Evolutionary conservation across 2,113 vertebrate species (phyloP).

Genomic region (Neodon shergylaensis): DNA sequence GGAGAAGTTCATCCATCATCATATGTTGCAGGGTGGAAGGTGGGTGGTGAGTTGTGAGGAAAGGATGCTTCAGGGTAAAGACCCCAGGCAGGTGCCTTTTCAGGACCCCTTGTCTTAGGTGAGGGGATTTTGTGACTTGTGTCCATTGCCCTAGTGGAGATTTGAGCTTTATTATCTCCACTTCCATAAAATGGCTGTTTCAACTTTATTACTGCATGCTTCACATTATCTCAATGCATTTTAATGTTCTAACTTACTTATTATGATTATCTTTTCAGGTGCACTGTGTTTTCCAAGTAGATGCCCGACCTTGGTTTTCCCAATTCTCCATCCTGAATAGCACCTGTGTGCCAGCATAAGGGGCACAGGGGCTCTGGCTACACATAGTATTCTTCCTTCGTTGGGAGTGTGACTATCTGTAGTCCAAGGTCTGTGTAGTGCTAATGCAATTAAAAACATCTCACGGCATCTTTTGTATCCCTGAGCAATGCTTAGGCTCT

Average conservation of each 20-base stretch:
- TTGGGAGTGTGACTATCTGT: neutral
- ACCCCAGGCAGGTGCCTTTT: neutral
- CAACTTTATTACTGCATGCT: neutral
- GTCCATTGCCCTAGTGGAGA: neutral
- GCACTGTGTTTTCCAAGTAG: conserved; percentile 23
- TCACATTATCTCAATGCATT: neutral
- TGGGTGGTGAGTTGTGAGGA: neutral
- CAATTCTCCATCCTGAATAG: conserved; percentile 1
- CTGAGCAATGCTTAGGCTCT: neutral
- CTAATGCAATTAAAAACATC: conserved; percentile 36
- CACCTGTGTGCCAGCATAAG: neutral
- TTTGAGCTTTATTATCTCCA: neutral
- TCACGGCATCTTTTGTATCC: neutral
- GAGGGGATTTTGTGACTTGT: neutral
- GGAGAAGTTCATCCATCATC: neutral
- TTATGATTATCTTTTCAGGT: conserved; percentile 27
- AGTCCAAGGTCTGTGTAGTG: neutral
- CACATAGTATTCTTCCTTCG: neutral
- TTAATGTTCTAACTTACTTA: neutral
- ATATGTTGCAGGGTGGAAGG: neutral
- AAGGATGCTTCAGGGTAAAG: neutral
- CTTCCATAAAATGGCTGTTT: neutral
- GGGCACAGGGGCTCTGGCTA: accelerated
- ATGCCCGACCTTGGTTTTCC: neutral
- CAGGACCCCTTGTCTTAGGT: neutral